These are phyloP conservation scores for Porites cylindrica DNA, from an alignment of 92 coral and sea anemone species.

Conservation along the genomic window DNA sequence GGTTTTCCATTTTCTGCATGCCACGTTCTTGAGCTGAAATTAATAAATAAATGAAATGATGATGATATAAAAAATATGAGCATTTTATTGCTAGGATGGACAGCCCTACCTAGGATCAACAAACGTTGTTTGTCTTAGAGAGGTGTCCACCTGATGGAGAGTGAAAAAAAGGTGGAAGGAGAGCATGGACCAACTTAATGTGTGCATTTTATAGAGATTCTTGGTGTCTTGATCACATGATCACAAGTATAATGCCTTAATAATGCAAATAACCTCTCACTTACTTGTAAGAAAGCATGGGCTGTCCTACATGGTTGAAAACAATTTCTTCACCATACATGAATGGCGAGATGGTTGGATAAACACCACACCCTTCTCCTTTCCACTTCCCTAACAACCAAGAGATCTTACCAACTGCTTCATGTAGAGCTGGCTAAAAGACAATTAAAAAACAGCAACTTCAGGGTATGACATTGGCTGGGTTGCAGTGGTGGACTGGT, in stretches of 20 bases:
- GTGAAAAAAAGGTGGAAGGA: no score
- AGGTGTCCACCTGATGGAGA: no score
- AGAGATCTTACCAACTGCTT: constrained; percentile 72
- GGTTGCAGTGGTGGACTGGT: no score
- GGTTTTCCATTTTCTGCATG: constrained; percentile 66
- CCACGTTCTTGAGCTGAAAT: constrained; percentile 85
- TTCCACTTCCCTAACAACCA: constrained; percentile 96
- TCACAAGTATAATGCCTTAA: no score
- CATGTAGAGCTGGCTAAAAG: constrained; percentile 69
- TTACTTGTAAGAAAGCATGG: constrained; percentile 89
- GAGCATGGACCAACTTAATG: neutral
- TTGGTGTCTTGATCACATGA: no score
- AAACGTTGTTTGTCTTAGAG: no score
- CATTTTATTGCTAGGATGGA: no score
- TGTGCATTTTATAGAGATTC: neutral
- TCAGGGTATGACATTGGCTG: neutral
- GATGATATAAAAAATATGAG: no score
- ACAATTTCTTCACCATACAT: constrained; percentile 83
- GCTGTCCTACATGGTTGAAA: constrained; percentile 88
- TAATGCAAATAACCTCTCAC: constrained; percentile 5
- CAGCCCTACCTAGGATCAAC: no score
- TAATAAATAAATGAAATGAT: no score
- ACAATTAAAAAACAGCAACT: neutral
- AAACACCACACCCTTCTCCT: constrained; percentile 95
- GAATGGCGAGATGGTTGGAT: constrained; percentile 90